Percentiles rank a stretch among this genome's conserved stretches.
Conservation (phyloP, 2,113 vertebrate genomes). For the Osmerus eperlanus region DNA sequence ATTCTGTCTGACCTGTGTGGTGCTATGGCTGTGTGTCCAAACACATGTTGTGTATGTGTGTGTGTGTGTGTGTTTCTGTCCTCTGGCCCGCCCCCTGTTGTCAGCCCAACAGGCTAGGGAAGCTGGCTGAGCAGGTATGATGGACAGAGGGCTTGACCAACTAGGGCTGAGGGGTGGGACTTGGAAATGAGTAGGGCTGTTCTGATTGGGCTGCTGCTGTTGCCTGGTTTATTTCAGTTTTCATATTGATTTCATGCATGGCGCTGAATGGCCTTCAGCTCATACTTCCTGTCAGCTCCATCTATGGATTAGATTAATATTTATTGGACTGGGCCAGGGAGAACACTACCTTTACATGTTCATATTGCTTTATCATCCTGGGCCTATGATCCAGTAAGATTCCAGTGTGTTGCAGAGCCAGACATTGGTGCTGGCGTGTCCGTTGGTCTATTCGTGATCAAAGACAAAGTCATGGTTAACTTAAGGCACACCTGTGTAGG, state of each 20-base stretch:
- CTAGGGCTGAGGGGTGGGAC: not conserved
- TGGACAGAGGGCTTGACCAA: constrained; percentile 30
- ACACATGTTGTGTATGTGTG: constrained; percentile 1
- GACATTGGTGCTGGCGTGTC: too few relatives aligned
- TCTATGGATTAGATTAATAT: too few relatives aligned
- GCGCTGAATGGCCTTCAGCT: not conserved
- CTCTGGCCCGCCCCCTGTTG: constrained; percentile 76
- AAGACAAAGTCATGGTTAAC: too few relatives aligned
- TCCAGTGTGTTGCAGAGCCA: too few relatives aligned
- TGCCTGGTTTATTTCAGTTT: constrained; percentile 24
- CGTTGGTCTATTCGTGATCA: too few relatives aligned
- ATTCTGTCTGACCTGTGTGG: constrained; percentile 2
- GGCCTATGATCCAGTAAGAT: too few relatives aligned
- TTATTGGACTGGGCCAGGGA: too few relatives aligned
- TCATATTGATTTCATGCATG: not conserved
- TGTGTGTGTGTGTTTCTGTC: constrained; percentile 30
- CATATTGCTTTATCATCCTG: too few relatives aligned
- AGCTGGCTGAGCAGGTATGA: constrained; percentile 95
- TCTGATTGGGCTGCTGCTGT: constrained; percentile 41
- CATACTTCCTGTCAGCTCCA: not conserved
- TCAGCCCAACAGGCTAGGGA: constrained; percentile 98
- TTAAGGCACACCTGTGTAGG: too few relatives aligned
- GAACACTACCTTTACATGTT: too few relatives aligned
- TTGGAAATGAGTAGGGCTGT: constrained; percentile 38
- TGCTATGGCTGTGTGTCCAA: not conserved